Conservation (phyloP, 2,888 invertebrate species). For the Allygus modestus region DNA sequence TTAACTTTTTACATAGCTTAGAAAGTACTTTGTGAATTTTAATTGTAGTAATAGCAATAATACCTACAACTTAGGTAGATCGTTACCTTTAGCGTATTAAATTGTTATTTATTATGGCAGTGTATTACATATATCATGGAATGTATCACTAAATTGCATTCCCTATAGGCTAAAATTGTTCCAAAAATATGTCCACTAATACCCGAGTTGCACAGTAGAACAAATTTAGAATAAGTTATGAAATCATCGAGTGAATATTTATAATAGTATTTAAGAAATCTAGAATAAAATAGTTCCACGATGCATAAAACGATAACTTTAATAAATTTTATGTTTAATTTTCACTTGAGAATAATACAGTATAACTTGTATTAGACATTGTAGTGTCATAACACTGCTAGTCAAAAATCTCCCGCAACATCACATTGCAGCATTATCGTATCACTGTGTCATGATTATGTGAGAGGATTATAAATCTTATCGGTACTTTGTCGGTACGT, state of each 20-base stretch:
- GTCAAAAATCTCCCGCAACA: neutral
- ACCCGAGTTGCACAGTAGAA: neutral
- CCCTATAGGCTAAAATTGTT: neutral
- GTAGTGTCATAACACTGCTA: neutral
- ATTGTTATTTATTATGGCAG: neutral
- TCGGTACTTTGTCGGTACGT: too few species aligned
- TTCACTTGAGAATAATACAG: neutral
- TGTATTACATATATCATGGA: neutral
- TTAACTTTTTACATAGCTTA: neutral
- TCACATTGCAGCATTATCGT: neutral
- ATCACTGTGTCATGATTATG: too few species aligned
- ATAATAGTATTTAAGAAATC: neutral
- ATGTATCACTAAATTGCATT: constrained; percentile 1
- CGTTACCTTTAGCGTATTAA: constrained; percentile 13
- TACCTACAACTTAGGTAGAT: neutral
- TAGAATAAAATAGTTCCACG: neutral
- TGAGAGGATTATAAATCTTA: too few species aligned
- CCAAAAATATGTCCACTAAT: neutral
- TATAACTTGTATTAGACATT: neutral
- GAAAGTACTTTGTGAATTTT: neutral
- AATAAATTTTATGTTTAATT: neutral
- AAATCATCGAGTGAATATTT: neutral
- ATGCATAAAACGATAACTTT: neutral
- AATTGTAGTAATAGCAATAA: constrained; percentile 2
- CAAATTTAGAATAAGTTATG: neutral